phyloP scores from a whole-genome alignment of 2,888 invertebrate species.

The Lasius fuliginosus region DNA sequence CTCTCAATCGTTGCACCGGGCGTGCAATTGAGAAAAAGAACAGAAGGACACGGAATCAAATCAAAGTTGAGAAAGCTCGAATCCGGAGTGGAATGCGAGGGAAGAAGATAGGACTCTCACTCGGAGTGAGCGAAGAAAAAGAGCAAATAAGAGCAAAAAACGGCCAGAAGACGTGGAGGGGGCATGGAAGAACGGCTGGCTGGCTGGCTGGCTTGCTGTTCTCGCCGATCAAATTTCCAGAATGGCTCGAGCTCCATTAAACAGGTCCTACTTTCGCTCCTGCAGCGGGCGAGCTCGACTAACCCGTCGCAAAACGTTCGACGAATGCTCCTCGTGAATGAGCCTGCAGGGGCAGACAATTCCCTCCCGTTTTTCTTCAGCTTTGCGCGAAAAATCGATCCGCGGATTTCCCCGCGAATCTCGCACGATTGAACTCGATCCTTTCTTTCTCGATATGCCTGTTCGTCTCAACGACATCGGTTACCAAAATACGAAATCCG shows the following conservation, averaged over 20 bases:
- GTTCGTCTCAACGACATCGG: conserved; percentile 56
- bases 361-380: conserved; percentile 50
- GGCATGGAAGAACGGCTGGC: conserved; percentile 74
- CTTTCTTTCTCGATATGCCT: conserved; percentile 60
- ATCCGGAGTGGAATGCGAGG: conserved; percentile 75
- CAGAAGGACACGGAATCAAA: conserved; percentile 79
- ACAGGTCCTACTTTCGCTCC: conserved; percentile 77
- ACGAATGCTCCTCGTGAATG: conserved; percentile 66
- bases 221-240: conserved; percentile 83
- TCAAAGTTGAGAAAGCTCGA: conserved; percentile 81
- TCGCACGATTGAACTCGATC: conserved; percentile 72
- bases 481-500: conserved; percentile 50
- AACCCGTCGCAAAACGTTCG: conserved; percentile 78
- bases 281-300: conserved; percentile 67
- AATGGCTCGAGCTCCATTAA: conserved; percentile 83
- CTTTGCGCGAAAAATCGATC: conserved; percentile 66
- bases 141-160: conserved; percentile 48
- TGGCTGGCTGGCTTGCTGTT: conserved; percentile 79
- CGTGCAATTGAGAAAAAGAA: conserved; percentile 60
- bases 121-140: conserved; percentile 54
- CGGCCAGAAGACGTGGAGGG: conserved; percentile 5
- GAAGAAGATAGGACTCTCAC: conserved; percentile 25
- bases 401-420: conserved; percentile 65
- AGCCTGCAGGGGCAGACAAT: conserved; percentile 64
- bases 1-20: conserved; percentile 69